Evolutionary conservation across 2,797 vertebrate species (phyloP).

Genomic region (Salarias fasciatus): DNA sequence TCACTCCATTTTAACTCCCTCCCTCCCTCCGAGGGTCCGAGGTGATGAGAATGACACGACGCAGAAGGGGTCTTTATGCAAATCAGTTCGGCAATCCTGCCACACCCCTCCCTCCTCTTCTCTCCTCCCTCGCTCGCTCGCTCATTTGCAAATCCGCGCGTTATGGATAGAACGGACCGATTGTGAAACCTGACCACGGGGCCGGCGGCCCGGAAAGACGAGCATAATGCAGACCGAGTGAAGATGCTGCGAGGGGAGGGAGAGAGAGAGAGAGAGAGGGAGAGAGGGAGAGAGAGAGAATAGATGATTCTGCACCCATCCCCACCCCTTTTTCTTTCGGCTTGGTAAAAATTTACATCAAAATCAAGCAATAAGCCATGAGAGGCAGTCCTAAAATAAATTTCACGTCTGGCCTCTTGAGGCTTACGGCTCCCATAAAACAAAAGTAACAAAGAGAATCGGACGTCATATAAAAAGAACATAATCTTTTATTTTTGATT

Average conservation of each 20-base stretch:
- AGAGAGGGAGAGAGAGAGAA: slow-evolving; percentile 7
- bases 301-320: slow-evolving; percentile 1
- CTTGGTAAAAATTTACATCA: slow-evolving; percentile 39
- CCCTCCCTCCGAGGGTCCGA: slow-evolving; percentile 28
- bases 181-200: slow-evolving; percentile 37
- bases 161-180: slow-evolving; percentile 53
- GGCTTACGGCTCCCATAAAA: slow-evolving; percentile 51
- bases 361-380: slow-evolving; percentile 34
- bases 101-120: not conserved
- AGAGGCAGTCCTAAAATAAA: slow-evolving; percentile 41
- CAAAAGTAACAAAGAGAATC: slow-evolving; percentile 44
- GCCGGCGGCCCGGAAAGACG: slow-evolving; percentile 49
- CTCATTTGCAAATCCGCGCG: slow-evolving; percentile 64
- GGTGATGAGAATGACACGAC: slow-evolving; percentile 53
- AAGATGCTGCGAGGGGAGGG: slow-evolving; percentile 18
- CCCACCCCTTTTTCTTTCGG: not conserved
- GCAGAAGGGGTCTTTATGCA: slow-evolving; percentile 74
- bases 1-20: not conserved
- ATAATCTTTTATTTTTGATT: slow-evolving; percentile 59
- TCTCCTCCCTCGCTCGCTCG: not conserved
- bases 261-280: not conserved
- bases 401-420: slow-evolving; percentile 38
- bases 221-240: slow-evolving; percentile 58
- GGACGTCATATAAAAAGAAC: slow-evolving; percentile 35
- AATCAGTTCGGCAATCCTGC: slow-evolving; percentile 58